phyloP scores from a whole-genome alignment of 2,113 vertebrate species.

The Mystacornis crossleyi region DNA sequence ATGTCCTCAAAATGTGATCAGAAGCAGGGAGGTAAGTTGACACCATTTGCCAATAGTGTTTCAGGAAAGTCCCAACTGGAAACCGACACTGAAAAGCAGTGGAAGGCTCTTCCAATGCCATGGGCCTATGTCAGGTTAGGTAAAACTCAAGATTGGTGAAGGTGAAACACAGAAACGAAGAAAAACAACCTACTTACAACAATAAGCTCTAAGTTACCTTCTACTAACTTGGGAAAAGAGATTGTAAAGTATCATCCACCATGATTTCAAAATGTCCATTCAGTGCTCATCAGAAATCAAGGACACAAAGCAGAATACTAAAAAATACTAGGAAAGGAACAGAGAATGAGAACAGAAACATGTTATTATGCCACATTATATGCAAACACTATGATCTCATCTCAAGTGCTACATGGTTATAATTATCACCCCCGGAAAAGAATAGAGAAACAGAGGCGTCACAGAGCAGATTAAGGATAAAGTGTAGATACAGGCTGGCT shows the following conservation, averaged over 20 bases:
- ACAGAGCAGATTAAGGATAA: background rate
- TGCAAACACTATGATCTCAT: background rate
- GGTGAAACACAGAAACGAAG: accelerated
- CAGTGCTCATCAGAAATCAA: background rate
- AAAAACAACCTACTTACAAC: background rate
- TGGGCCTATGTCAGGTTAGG: accelerated
- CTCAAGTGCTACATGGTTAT: background rate
- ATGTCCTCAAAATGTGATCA: accelerated
- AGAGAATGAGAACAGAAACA: background rate
- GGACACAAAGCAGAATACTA: background rate
- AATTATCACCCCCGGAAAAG: background rate
- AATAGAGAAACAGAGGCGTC: background rate
- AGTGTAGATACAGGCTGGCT: background rate
- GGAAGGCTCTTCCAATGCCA: background rate
- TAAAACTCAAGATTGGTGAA: background rate
- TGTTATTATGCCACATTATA: background rate
- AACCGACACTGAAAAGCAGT: background rate
- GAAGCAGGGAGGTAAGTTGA: background rate
- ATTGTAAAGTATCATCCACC: background rate
- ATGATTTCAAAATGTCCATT: background rate
- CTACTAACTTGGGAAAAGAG: background rate
- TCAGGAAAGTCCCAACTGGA: background rate
- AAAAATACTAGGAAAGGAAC: background rate
- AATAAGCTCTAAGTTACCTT: background rate
- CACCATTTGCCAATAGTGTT: background rate